Base-by-base conservation (phyloP, 2,888 invertebrate species). In the Chrysolina americana region DNA sequence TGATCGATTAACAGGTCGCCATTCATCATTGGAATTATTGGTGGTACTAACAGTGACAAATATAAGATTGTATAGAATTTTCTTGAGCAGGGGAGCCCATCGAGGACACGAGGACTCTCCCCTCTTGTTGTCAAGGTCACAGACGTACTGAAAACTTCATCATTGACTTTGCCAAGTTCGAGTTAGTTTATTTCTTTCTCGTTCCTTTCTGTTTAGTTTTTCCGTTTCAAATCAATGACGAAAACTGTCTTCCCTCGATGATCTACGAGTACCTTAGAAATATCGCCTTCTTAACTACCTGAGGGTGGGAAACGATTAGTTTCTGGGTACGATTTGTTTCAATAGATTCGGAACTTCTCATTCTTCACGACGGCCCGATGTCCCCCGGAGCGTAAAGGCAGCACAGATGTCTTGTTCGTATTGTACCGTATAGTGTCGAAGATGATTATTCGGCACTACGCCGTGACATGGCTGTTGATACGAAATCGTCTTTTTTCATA, bases 311-410 rank as follows among this genome's bases (percentile, higher is more conserved):
- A 59, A 36, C 50, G n/a, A 50, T 59, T 59, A 28, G 53, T 53
- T 53, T 53, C 53, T 53, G 53, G 53, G 53, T 53, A 21, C 53
- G 53, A 53, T 53, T 53, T 53, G 53, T 59, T 59, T 59, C 59
- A 36, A 59, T 36, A 59, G 59, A 28, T 28, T 59, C 28, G 6
- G 59, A 15, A 28, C 59, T 59, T 59, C 59, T 59, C 59, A 15
- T 59, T 59, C 23, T 59, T 59, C 59, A 59, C 59, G 36, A 28
- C 59, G 59, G 59, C 15, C 59, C 28, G n/a, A 36, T 59, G 59
- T 28, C 59, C 36, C 59, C 59, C 28, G 59, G 59, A 59, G 59
- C 59, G 59, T 59, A 59, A 59, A 59, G 59, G 28, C 59, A 59
- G 59, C 59, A 59, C 59, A 59, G 59, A 59, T 59, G 59, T 59